Evolutionary conservation across 2,797 vertebrate species (phyloP), one percentile per base, ranked within the genome.

Genomic region (Acrossocheilus fasciatus): DNA sequence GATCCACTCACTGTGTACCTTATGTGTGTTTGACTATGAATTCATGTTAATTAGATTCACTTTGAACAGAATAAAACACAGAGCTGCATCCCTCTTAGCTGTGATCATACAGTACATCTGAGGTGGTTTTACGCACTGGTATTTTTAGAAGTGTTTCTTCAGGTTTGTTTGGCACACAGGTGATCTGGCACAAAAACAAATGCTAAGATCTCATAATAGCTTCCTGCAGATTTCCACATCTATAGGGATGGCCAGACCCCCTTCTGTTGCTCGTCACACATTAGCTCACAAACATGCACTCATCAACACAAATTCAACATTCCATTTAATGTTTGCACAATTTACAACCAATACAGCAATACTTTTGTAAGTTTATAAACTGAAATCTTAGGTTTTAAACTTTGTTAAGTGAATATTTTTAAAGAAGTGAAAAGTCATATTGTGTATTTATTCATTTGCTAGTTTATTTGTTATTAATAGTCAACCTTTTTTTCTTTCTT

Each of bases 11-110:
- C 41, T 70, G 39, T 69, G 62, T 62, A 39, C 43, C 4, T 52
- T 84, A 14, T 23, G 34, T 75, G 69, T 68, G 43, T 81, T 81
- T 78, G 47, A 76, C 43, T 76, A 59, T 69, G 41, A 50, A 81
- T 84, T 84, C 39, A 69, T 75, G 70, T 23, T 75, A 54, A 87
- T 80, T 74, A 87, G 73, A n/a, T 78, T 45, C 64, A 70, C 45
- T 68, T 11, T 76, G 26, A 87, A 70, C 26, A 36, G 66, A 72
- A 76, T 73, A 14, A 72, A 64, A 43, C n/a, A 8, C 23, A 78
- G 23, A 73, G 26, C 41, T 4, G 6, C 10, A 2, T 81, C 78
- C 8, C 30, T 85, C 26, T 14, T 43, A 30, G 72, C 34, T 74
- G 74, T 73, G 45, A 79, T 79, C 76, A 81, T 66, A 87, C 30